Percentiles rank a stretch among this genome's conserved stretches.
Conservation (phyloP, 2,113 vertebrate genomes). For the Platanista minor region DNA sequence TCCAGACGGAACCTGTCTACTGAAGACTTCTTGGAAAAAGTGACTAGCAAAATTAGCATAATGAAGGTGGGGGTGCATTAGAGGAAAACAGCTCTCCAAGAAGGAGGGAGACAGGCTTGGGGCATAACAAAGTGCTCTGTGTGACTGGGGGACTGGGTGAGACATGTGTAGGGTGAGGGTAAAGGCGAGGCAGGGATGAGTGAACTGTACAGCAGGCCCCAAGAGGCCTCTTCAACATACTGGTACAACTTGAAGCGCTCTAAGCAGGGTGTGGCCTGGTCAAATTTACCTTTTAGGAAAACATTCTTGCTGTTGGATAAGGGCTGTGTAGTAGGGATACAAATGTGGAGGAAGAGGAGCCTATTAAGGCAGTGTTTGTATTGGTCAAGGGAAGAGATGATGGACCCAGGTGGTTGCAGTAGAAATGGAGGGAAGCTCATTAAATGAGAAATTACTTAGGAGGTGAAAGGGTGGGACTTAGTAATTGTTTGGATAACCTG, state of each 20-base stretch:
- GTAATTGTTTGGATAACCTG: too few relatives aligned
- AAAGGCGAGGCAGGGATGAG: fast-evolving
- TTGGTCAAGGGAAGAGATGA: background rate
- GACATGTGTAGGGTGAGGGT: background rate
- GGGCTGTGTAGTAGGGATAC: background rate
- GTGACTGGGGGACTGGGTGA: background rate
- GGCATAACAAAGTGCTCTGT: background rate
- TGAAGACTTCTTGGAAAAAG: background rate
- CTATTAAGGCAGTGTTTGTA: background rate
- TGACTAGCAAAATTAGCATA: background rate
- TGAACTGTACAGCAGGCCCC: background rate
- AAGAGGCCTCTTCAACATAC: background rate
- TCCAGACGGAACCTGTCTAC: background rate
- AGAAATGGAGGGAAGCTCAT: background rate
- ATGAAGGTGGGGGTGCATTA: background rate
- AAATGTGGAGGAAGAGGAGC: background rate
- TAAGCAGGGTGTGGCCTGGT: background rate
- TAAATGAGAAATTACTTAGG: background rate
- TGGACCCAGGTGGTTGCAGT: background rate
- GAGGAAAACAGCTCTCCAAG: background rate
- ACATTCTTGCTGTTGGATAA: background rate
- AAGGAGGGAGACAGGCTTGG: background rate
- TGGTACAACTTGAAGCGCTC: background rate
- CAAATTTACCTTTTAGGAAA: background rate
- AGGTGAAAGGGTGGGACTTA: background rate